phyloP scores from a whole-genome alignment of 2,113 vertebrate species.

The Tiliqua scincoides region DNA sequence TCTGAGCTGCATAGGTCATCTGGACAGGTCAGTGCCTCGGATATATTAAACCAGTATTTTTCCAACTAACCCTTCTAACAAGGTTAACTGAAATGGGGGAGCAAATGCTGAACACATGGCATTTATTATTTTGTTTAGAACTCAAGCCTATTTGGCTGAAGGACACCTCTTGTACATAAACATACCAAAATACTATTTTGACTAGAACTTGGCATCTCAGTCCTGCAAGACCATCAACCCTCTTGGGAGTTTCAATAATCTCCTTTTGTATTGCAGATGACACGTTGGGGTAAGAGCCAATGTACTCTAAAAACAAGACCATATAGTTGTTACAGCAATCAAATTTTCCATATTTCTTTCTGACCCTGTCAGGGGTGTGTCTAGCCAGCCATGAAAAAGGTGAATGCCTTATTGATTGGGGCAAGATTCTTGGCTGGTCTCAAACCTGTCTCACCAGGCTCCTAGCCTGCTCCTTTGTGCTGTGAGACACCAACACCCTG shows the following conservation, averaged over 20 bases:
- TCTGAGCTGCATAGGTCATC: slow-evolving; percentile 63
- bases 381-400: too few relatives aligned
- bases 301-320: slow-evolving; percentile 33
- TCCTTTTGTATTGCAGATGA: slow-evolving; percentile 5
- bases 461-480: too few relatives aligned
- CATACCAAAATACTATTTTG: slow-evolving; percentile 32
- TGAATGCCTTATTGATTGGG: too few relatives aligned
- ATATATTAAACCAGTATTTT: slow-evolving; percentile 62
- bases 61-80: slow-evolving; percentile 54
- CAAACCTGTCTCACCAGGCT: too few relatives aligned
- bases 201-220: slow-evolving; percentile 29
- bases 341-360: slow-evolving; percentile 55
- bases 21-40: slow-evolving; percentile 49
- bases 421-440: too few relatives aligned
- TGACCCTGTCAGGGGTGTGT: too few relatives aligned
- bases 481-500: too few relatives aligned
- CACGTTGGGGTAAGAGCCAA: slow-evolving; percentile 36
- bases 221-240: slow-evolving; percentile 22
- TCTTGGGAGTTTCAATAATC: background rate
- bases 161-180: background rate
- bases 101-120: slow-evolving; percentile 56
- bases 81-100: slow-evolving; percentile 58
- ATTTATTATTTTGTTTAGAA: slow-evolving; percentile 54
- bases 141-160: slow-evolving; percentile 38
- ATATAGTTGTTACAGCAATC: slow-evolving; percentile 43